Evolutionary conservation across 2,888 invertebrate species (phyloP), one percentile per base, ranked within the genome.

Genomic region (Maniola hyperantus): DNA sequence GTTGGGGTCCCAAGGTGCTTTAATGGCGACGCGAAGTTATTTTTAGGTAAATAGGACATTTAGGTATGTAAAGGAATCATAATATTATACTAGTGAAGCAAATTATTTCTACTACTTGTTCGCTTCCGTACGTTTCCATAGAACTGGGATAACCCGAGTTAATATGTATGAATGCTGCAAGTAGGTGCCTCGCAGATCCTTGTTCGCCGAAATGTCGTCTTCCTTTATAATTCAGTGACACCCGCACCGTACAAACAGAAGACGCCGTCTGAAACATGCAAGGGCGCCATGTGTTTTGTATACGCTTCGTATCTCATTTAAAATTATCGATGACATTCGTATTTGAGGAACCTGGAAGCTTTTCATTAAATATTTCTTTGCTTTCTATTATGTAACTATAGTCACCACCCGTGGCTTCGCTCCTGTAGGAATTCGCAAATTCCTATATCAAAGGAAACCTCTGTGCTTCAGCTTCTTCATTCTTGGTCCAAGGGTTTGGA

Each of bases 211-310:
- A 80, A 81, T 83, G 81, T 79, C 81, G 78, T 76, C 72, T 72
- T 72, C 81, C 83, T 89, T 85, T 87, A 89, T 89, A 90, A 91
- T 89, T 88, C 88, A 89, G 86, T 87, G 87, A 89, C 89, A 83
- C 83, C 87, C 81, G 79, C 81, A 79, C 77, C 83, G 83, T 83
- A 86, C 86, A 87, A 88, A 86, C 84, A 84, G 82, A 80, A 84
- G 82, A 80, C 81, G 81, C 81, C 78, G 73, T 69, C 74, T 87
- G 82, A 88, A 89, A 87, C 84, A 91, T 90, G 89, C 89, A 88
- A 69, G 72, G 72, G 70, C 71, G 74, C 71, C 75, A 71, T 70
- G 67, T 72, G 68, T 72, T 69, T 67, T 64, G 62, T 69, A 68
- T 67, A 61, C 60, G 54, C 55, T 65, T 66, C 48, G 54, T 39